phyloP scores from a whole-genome alignment of 2,797 vertebrate genomes.

The Sarcophilus harrisii region DNA sequence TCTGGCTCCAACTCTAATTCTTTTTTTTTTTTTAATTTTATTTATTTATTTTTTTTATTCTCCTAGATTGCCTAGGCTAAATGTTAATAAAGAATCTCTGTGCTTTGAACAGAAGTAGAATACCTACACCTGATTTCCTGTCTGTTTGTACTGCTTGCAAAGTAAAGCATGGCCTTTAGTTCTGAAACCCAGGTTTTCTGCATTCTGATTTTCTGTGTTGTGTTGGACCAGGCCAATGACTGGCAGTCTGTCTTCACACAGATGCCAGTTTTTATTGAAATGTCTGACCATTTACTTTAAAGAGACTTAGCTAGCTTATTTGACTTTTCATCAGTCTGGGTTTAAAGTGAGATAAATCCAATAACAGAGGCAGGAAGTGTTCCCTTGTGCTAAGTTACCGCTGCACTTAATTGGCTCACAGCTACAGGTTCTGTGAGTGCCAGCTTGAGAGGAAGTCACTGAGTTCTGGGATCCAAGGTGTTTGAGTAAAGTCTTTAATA shows the following conservation, averaged over 20 bases:
- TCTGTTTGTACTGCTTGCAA: not conserved
- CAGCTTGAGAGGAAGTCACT: not conserved
- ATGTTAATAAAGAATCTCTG: constrained; percentile 41
- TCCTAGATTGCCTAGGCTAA: constrained; percentile 27
- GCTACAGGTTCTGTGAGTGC: constrained; percentile 55
- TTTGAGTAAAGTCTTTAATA: constrained; percentile 60
- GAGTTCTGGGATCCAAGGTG: constrained; percentile 37
- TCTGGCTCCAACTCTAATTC: not conserved
- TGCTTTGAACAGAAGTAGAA: constrained; percentile 58
- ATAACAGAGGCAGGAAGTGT: constrained; percentile 71
- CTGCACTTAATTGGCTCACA: constrained; percentile 77
- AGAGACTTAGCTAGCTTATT: constrained; percentile 74
- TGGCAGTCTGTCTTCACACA: constrained; percentile 47
- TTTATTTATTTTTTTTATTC: not conserved
- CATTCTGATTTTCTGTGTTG: not conserved
- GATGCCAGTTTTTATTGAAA: constrained; percentile 12
- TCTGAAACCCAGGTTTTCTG: not conserved
- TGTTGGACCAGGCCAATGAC: not conserved
- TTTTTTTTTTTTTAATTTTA: too few species aligned
- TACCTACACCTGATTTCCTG: not conserved
- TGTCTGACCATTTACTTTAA: constrained; percentile 73
- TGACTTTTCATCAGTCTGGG: constrained; percentile 79
- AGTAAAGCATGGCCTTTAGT: not conserved
- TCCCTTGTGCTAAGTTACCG: constrained; percentile 75
- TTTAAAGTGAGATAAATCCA: constrained; percentile 80